These are phyloP conservation scores for Cydia pomonella DNA, from an alignment of 1,140 invertebrate genomes.

Conservation along the genomic window DNA sequence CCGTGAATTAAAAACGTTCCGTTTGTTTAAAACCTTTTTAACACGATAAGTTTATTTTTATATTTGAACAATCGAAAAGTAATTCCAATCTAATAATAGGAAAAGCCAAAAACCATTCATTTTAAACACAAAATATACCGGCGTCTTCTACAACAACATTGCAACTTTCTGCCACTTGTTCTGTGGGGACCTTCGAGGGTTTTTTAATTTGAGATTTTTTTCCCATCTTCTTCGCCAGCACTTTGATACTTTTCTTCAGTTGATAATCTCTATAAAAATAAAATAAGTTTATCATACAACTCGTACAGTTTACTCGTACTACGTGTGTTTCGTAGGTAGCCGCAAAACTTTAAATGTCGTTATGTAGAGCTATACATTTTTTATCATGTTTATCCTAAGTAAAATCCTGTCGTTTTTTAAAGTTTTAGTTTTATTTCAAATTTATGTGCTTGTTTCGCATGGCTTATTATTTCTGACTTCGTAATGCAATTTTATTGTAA, in stretches of 20 bases:
- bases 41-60: not conserved
- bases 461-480: no score
- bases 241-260: slow-evolving; percentile 59
- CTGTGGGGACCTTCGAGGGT: slow-evolving; percentile 38
- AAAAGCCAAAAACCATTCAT: slow-evolving; percentile 27
- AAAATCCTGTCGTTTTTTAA: no score
- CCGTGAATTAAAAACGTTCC: slow-evolving; percentile 5
- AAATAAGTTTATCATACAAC: slow-evolving; percentile 15
- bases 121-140: slow-evolving; percentile 61
- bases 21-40: not conserved
- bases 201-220: slow-evolving; percentile 53
- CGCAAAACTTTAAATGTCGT: no score
- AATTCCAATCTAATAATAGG: not conserved
- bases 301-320: no score
- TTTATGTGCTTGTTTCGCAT: no score
- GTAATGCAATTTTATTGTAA: no score
- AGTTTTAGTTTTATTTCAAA: no score
- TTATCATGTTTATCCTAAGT: no score
- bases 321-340: no score
- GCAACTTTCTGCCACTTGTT: slow-evolving; percentile 56
- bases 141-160: slow-evolving; percentile 62
- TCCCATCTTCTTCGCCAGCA: slow-evolving; percentile 58
- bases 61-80: not conserved
- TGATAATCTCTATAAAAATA: slow-evolving; percentile 56
- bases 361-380: no score